Conservation (phyloP, 2,113 vertebrate species). For the Gavialis gangeticus region DNA sequence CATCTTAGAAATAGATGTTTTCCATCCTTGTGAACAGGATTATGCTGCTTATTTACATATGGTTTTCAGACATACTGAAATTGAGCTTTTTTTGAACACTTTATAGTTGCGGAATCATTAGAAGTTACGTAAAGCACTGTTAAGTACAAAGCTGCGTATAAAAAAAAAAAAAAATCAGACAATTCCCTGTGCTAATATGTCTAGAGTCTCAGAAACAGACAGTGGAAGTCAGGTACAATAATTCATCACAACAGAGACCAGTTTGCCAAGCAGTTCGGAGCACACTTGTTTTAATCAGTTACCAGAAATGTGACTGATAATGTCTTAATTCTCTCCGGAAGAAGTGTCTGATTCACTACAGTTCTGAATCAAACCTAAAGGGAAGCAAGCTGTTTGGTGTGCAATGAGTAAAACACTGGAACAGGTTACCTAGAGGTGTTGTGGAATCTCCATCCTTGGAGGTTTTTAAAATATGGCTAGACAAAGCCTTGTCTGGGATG, state of each 20-base stretch:
- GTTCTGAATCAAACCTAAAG: background rate
- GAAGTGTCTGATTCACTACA: background rate
- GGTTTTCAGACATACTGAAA: background rate
- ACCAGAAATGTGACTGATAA: background rate
- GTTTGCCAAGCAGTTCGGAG: background rate
- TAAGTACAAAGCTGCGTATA: background rate
- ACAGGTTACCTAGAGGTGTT: no score
- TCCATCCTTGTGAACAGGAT: background rate
- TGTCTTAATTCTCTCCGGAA: background rate
- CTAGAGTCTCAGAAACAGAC: background rate
- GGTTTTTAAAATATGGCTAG: no score
- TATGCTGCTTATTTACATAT: background rate
- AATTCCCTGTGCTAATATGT: background rate
- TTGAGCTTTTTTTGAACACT: background rate
- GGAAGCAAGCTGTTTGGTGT: background rate
- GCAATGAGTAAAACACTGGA: background rate
- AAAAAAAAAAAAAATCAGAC: background rate
- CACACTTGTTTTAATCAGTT: background rate
- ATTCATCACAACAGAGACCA: background rate
- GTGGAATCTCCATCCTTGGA: no score
- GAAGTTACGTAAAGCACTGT: background rate
- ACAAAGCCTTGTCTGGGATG: no score
- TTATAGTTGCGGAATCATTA: accelerated
- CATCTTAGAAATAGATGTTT: background rate
- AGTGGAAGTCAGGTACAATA: background rate